Evolutionary conservation across 2,797 vertebrate species (phyloP), one percentile per base, ranked within the genome.

Genomic region (Catamblyrhynchus diadema): DNA sequence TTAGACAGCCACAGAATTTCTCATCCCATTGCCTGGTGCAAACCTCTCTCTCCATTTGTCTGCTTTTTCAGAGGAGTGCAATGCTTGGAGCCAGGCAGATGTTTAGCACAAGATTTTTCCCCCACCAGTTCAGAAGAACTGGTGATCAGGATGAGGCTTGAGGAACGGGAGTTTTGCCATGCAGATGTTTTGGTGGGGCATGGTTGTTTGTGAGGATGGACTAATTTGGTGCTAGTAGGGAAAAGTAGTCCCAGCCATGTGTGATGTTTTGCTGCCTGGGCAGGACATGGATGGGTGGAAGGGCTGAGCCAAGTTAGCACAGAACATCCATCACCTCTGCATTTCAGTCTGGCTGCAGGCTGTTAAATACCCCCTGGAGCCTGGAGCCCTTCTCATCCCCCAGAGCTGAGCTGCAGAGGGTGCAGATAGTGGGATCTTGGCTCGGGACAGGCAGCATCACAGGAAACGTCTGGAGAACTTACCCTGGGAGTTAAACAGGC

Each of bases 151-250:
- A 42, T 0, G 1, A 72, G 32, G 12, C 27, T 19, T 3, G 35
- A 45, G 42, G 27, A 18, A 9, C 0, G 2, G 10, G 37, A 54
- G 22, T 45, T 88, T 45, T 64, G 42, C 30, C 57, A 37, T 11
- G 12, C 57, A 66, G 20, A 9, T 53, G 3, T 75, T 74, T 74
- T 7, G 2, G 20, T 54, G 50, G 9, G 33, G 6, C 18, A 8
- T 2, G 57, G 56, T 6, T 9, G 0, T 32, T 67, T 48, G 59
- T 53, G 37, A 35, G 23, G 64, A 65, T 21, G 23, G 27, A 70
- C 8, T 62, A 3, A 4, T 28, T 61, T 0, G 0, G 30, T 42
- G 27, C 28, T 28, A 1, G 33, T 6, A 57, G 42, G 27, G n/a
- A 60, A 83, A 64, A 50, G 24, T 20, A 6, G 32, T 45, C 48